Percentiles rank a stretch among this genome's conserved stretches.
These are phyloP conservation scores for Theocolax elegans DNA, from an alignment of 1,140 invertebrate genomes.

Conservation along the genomic window DNA sequence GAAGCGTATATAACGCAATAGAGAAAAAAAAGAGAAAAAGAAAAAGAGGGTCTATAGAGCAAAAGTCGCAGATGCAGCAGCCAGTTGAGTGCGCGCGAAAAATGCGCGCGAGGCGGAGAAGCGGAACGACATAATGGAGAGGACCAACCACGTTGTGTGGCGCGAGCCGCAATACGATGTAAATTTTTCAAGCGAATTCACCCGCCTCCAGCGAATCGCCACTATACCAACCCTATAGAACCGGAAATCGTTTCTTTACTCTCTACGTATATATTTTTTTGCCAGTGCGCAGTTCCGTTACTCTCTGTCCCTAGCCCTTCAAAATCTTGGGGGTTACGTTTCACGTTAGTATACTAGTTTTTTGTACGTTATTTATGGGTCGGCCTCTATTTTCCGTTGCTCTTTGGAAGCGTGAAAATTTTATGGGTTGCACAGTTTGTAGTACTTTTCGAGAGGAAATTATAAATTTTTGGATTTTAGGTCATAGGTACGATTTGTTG, in stretches of 20 bases:
- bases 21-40: not conserved
- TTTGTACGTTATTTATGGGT: no score
- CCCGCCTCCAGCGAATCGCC: slow-evolving; percentile 12
- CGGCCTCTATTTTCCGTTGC: no score
- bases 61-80: not conserved
- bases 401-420: no score
- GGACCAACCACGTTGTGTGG: slow-evolving; percentile 1
- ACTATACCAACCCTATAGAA: not conserved
- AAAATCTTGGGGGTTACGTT: slow-evolving; percentile 12
- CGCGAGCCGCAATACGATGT: slow-evolving; percentile 33
- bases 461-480: no score
- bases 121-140: slow-evolving; percentile 24
- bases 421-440: no score
- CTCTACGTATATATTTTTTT: not conserved
- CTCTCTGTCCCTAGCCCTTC: not conserved
- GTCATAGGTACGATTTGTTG: no score
- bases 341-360: no score
- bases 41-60: not conserved
- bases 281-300: not conserved
- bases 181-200: slow-evolving; percentile 34
- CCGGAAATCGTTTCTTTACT: slow-evolving; percentile 33
- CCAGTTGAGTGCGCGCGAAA: slow-evolving; percentile 10
- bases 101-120: not conserved
- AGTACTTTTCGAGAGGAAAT: no score
- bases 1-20: not conserved